Conservation (phyloP, 2,888 invertebrate genomes). For the Pandemis cinnamomeana region DNA sequence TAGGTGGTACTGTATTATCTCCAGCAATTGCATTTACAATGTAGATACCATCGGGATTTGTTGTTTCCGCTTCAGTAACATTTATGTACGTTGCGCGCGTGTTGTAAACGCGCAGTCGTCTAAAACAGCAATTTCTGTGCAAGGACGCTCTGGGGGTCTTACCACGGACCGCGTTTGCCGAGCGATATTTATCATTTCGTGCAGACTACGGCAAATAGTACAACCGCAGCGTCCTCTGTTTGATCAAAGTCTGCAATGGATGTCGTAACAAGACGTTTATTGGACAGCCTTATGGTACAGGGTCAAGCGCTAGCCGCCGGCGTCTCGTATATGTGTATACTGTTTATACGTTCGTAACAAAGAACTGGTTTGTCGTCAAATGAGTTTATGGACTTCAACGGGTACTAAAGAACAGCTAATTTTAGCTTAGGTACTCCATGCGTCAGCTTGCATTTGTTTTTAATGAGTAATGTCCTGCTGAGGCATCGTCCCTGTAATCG, state of each 20-base stretch:
- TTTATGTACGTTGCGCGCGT: slow-evolving; percentile 51
- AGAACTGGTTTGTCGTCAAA: slow-evolving; percentile 64
- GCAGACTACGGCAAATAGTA: slow-evolving; percentile 6
- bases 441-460: slow-evolving; percentile 44
- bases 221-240: slow-evolving; percentile 14
- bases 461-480: slow-evolving; percentile 49
- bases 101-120: slow-evolving; percentile 56
- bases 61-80: slow-evolving; percentile 60
- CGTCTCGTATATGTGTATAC: slow-evolving; percentile 44
- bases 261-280: slow-evolving; percentile 50
- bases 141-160: slow-evolving; percentile 51
- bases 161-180: slow-evolving; percentile 46
- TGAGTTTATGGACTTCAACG: slow-evolving; percentile 55
- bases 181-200: slow-evolving; percentile 10
- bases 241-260: slow-evolving; percentile 51
- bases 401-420: slow-evolving; percentile 50
- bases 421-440: slow-evolving; percentile 48
- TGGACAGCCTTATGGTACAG: slow-evolving; percentile 50
- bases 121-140: slow-evolving; percentile 59
- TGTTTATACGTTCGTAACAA: slow-evolving; percentile 54
- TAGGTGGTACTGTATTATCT: slow-evolving; percentile 54
- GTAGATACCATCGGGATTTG: slow-evolving; percentile 60
- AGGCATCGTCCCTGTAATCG: slow-evolving; percentile 14
- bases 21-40: slow-evolving; percentile 60
- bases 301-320: slow-evolving; percentile 52